Evolutionary conservation across 2,113 vertebrate genomes (phyloP), one percentile per base, ranked within the genome.

Genomic region (Rhagologus leucostigma): DNA sequence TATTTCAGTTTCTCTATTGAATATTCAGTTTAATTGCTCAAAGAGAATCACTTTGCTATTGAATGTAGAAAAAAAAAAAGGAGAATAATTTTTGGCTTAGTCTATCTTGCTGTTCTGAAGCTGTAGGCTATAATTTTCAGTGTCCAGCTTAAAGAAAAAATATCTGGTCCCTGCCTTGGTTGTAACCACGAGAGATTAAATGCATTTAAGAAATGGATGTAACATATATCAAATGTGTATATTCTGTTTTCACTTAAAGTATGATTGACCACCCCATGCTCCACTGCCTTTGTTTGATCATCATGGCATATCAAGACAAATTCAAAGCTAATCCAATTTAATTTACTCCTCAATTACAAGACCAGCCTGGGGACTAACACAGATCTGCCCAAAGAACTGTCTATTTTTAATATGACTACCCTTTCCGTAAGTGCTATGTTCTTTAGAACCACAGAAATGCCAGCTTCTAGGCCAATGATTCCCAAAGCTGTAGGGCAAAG

Each of bases 21-120:
- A 84, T 89, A 94, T 77, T 49, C 49, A 69, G 52, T 81, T 62
- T 65, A 96, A 93, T 93, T 82, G 56, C 76, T 71, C 42, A 92
- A 87, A 96, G 17, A 84, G 16, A 52, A 94, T 84, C 15, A 5
- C 20, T 90, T 88, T 42, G 44, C 44, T 90, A 79, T 85, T 95
- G 68, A 84, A 55, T 69, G 68, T 16, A 87, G 32, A 8, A 30
- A 60, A 60, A 55, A 63, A 53, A 65, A 64, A 52, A 67, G 6
- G 9, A 70, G 41, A 78, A 16, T 49, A 30, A 59, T 70, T 60
- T 92, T 68, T 92, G 39, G 33, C 62, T 73, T 30, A 44, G 23
- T 56, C 6, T 78, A 5, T 89, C 35, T 44, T 89, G 33, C 23
- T 76, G 47, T 33, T 89, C 33, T 56, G 81, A 87, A 63, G 30